Conservation (phyloP, 2,797 vertebrate species). For the Diglossa cyanea region DNA sequence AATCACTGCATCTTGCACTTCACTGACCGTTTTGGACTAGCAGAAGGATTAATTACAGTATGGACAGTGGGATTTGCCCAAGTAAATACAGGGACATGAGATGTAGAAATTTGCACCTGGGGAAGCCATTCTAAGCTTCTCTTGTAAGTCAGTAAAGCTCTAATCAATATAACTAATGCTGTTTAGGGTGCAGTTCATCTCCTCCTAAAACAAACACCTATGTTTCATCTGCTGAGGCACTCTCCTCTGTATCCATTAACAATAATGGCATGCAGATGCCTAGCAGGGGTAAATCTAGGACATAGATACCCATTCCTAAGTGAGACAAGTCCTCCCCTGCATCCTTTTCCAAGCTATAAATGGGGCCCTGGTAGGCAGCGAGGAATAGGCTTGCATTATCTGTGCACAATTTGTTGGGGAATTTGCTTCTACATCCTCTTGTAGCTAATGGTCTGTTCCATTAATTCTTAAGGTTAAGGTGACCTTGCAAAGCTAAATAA, state of each 20-base stretch:
- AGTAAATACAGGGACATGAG: neutral
- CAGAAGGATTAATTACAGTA: neutral
- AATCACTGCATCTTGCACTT: neutral
- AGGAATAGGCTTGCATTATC: conserved; percentile 1
- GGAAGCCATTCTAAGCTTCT: conserved; percentile 16
- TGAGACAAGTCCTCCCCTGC: neutral
- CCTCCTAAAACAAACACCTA: conserved; percentile 45
- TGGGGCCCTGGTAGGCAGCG: neutral
- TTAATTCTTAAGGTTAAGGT: conserved; percentile 43
- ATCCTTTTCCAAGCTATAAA: neutral
- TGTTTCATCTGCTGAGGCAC: conserved; percentile 22
- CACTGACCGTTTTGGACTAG: neutral
- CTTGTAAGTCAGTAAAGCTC: conserved; percentile 25
- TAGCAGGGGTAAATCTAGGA: neutral
- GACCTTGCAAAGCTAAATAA: conserved; percentile 50
- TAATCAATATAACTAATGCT: conserved; percentile 58
- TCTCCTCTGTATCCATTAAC: conserved; percentile 17
- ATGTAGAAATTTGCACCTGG: conserved; percentile 4
- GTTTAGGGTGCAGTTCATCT: conserved; percentile 52
- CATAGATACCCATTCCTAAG: neutral
- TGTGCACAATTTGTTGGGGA: neutral
- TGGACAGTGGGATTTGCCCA: conserved; percentile 32
- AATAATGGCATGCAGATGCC: neutral
- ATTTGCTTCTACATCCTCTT: neutral
- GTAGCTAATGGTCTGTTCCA: conserved; percentile 32